phyloP scores from a whole-genome alignment of 2,797 vertebrate genomes.

The Malacoctenus gilli region DNA sequence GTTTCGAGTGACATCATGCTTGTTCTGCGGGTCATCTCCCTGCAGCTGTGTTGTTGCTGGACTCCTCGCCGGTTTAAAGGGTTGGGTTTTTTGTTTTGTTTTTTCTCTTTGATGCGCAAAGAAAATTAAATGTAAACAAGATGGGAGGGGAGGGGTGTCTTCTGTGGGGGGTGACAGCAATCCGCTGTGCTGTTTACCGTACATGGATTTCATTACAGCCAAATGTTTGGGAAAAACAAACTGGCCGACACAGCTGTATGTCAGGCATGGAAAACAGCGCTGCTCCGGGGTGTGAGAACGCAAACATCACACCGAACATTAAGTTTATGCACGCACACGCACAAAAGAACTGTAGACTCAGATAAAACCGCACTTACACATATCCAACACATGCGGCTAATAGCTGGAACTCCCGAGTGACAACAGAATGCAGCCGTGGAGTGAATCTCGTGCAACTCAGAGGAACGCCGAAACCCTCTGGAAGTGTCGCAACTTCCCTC shows the following conservation, averaged over 20 bases:
- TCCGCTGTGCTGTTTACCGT: conserved; percentile 41
- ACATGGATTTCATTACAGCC: conserved; percentile 57
- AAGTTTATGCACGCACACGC: no score
- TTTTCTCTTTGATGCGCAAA: conserved; percentile 40
- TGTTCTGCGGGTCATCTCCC: conserved; percentile 17
- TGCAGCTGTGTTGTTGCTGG: conserved; percentile 48
- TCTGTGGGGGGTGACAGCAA: conserved; percentile 50
- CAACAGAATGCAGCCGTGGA: no score
- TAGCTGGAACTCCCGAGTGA: not conserved
- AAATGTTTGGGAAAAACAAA: conserved; percentile 51
- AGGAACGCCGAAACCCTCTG: conserved; percentile 12
- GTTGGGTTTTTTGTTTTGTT: no score
- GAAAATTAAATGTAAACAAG: conserved; percentile 66
- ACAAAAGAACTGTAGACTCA: not conserved
- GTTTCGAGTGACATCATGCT: conserved; percentile 19
- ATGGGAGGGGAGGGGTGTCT: conserved; percentile 45
- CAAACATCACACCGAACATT: conserved; percentile 10
- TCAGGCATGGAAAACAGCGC: conserved; percentile 13
- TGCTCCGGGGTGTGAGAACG: no score
- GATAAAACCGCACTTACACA: not conserved
- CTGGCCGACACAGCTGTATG: conserved; percentile 21
- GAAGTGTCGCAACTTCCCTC: no score
- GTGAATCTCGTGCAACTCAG: no score
- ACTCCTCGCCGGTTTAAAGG: conserved; percentile 57
- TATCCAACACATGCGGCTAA: conserved; percentile 8